Conservation (phyloP, 1,140 invertebrate species). For the Drosophila pruinosa region DNA sequence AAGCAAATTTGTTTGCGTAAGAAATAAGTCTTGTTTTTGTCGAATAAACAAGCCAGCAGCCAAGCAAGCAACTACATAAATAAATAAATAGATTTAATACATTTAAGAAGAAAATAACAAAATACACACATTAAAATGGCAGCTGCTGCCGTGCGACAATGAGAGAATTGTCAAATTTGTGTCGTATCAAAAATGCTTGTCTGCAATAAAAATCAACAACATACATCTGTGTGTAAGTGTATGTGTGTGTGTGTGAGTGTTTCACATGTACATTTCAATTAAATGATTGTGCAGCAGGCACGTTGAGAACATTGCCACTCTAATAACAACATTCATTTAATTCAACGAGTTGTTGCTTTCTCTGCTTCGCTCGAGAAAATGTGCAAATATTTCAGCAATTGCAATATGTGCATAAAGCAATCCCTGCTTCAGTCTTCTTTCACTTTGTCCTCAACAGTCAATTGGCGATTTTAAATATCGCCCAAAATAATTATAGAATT, state of each 20-base stretch:
- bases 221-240: slow-evolving; percentile 2
- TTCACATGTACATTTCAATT: slow-evolving; percentile 46
- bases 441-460: too few relatives aligned
- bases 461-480: neutral
- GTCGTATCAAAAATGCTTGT: slow-evolving; percentile 8
- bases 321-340: slow-evolving; percentile 33
- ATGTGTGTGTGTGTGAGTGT: slow-evolving; percentile 2
- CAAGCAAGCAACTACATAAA: neutral
- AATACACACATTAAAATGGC: neutral
- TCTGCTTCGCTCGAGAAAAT: slow-evolving; percentile 11
- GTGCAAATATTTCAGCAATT: slow-evolving; percentile 17
- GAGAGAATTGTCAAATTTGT: slow-evolving; percentile 12
- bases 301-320: slow-evolving; percentile 22
- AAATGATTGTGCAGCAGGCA: slow-evolving; percentile 37
- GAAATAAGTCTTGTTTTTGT: neutral
- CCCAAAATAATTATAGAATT: neutral
- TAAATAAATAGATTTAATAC: slow-evolving; percentile 6
- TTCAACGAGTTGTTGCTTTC: slow-evolving; percentile 7
- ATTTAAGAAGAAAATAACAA: slow-evolving; percentile 2
- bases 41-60: neutral
- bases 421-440: too few relatives aligned
- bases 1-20: neutral
- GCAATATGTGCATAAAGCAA: neutral
- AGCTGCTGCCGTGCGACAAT: slow-evolving; percentile 20
- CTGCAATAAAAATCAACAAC: slow-evolving; percentile 33